Evolutionary conservation across 2,113 vertebrate genomes (phyloP).

Genomic region (Struthio camelus): DNA sequence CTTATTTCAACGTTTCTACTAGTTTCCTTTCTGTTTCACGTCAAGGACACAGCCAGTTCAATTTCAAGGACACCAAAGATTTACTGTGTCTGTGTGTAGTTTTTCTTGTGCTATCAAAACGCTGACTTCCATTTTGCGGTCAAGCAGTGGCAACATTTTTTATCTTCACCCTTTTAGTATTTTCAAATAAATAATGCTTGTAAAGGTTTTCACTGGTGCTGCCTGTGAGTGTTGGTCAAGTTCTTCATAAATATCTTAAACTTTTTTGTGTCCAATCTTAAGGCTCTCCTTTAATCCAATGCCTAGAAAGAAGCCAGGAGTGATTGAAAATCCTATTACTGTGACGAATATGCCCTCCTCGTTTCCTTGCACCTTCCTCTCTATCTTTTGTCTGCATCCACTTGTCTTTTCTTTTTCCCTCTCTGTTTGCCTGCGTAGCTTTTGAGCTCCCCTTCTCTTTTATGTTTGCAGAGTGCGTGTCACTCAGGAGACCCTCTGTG

Average conservation of each 20-base stretch:
- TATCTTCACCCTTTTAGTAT: neutral
- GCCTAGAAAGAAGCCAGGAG: neutral
- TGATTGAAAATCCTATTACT: neutral
- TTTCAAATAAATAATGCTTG: neutral
- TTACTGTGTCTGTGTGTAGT: neutral
- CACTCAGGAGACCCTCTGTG: neutral
- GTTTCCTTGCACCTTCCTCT: neutral
- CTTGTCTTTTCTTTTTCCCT: neutral
- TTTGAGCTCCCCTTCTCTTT: neutral
- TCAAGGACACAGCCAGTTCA: accelerated
- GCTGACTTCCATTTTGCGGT: neutral
- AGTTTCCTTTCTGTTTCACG: accelerated
- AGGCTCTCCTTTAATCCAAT: no score
- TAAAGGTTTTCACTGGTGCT: neutral
- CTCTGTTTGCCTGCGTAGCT: neutral
- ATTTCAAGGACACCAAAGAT: neutral
- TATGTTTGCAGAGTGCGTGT: neutral
- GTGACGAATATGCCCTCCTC: neutral
- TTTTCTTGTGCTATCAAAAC: neutral
- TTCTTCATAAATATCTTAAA: neutral
- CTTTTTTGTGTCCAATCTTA: no score
- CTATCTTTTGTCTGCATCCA: neutral
- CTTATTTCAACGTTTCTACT: neutral
- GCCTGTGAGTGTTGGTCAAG: neutral
- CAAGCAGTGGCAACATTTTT: neutral